Evolutionary conservation across 2,113 vertebrate genomes (phyloP).

Genomic region (Brienomyrus longianalis): DNA sequence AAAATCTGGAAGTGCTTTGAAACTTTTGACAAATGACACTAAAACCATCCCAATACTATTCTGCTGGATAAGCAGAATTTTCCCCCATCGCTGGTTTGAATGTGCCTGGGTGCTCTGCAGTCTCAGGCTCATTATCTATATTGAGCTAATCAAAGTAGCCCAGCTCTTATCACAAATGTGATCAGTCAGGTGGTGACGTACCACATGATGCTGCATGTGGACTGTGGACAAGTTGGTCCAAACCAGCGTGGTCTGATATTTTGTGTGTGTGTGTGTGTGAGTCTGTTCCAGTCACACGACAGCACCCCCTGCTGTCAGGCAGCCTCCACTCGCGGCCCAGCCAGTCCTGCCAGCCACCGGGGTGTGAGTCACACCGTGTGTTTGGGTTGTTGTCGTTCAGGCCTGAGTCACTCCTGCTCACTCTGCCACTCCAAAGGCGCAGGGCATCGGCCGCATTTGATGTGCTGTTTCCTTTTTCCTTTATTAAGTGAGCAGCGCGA

Average conservation of each 20-base stretch:
- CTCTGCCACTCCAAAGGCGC: background rate
- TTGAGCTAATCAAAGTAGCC: no score
- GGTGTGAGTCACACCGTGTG: background rate
- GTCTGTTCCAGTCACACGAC: background rate
- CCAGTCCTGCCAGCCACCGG: background rate
- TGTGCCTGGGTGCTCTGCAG: background rate
- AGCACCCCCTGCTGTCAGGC: background rate
- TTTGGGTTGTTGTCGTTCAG: background rate
- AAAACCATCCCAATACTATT: background rate
- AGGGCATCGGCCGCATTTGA: background rate
- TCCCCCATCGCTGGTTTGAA: background rate
- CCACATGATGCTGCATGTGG: background rate
- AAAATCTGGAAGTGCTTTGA: background rate
- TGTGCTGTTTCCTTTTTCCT: background rate
- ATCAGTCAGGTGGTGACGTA: background rate
- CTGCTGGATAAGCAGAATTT: background rate
- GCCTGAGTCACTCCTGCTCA: background rate
- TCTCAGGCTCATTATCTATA: background rate
- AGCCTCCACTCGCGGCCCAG: background rate
- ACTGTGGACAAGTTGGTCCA: background rate
- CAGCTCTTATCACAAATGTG: background rate
- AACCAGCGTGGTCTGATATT: background rate
- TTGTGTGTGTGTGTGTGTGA: background rate
- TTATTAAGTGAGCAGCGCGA: background rate
- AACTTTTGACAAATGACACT: background rate